A percentile compares a stretch with the other conserved stretches of the same genome.
phyloP scores from a whole-genome alignment of 2,113 vertebrate species.

The Phalacrocorax carbo region DNA sequence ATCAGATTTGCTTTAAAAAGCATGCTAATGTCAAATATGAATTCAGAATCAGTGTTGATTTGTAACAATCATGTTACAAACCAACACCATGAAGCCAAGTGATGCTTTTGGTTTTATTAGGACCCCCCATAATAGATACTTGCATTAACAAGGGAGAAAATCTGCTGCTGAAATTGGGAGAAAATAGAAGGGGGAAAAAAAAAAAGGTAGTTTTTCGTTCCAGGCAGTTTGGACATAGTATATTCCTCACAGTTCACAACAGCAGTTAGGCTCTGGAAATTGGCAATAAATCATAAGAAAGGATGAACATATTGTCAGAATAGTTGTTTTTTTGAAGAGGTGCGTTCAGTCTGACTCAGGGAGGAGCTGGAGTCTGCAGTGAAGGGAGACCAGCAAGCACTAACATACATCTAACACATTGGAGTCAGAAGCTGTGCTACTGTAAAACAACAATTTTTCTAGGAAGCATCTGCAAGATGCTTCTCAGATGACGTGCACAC shows the following conservation, averaged over 20 bases:
- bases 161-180: neutral
- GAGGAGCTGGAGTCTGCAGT: neutral
- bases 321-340: neutral
- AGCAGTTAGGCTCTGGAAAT: neutral
- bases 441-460: neutral
- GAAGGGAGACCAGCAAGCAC: neutral
- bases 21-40: neutral
- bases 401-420: neutral
- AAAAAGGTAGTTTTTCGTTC: neutral
- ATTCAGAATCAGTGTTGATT: neutral
- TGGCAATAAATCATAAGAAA: neutral
- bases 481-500: neutral
- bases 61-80: neutral
- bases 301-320: neutral
- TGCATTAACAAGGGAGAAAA: neutral
- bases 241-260: neutral
- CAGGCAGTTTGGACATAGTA: neutral
- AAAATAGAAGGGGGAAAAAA: rapidly evolving
- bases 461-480: neutral
- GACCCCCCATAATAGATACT: neutral
- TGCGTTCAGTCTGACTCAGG: neutral
- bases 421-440: neutral
- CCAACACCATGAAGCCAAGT: neutral
- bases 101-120: neutral
- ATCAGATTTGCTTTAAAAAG: conserved; percentile 3